Conservation (phyloP, 2,797 vertebrate genomes). For the Zalophus californianus region DNA sequence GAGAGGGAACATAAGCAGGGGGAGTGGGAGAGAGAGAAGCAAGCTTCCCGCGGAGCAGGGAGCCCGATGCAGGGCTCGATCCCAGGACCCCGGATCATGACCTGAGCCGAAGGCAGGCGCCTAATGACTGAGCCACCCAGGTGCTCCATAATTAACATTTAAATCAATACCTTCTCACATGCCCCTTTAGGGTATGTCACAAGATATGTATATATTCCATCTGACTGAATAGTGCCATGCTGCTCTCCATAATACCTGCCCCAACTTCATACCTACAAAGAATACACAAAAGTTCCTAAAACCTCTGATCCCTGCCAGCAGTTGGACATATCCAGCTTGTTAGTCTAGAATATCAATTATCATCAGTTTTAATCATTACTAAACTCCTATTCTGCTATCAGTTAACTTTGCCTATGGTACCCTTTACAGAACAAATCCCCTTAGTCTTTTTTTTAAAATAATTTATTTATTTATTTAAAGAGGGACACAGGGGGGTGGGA, state of each 20-base stretch:
- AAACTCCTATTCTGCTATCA: constrained; percentile 8
- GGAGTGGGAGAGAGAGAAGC: too few relatives aligned
- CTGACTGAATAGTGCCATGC: not conserved
- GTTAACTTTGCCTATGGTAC: not conserved
- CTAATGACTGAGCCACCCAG: too few relatives aligned
- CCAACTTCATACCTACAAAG: not conserved
- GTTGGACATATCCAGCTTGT: not conserved
- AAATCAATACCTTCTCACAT: not conserved
- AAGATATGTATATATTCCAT: not conserved
- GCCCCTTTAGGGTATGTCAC: not conserved
- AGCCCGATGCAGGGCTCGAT: too few relatives aligned
- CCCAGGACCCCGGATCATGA: too few relatives aligned
- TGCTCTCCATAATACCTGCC: not conserved
- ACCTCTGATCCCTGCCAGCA: not conserved
- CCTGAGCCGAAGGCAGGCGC: too few relatives aligned
- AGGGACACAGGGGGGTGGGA: not conserved
- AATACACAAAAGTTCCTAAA: not conserved
- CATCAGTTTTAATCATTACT: constrained; percentile 43
- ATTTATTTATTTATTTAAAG: not conserved
- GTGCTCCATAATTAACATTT: not conserved
- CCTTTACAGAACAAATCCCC: not conserved
- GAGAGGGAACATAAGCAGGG: too few relatives aligned
- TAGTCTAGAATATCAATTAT: not conserved
- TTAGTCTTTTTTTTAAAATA: not conserved
- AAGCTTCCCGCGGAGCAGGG: too few relatives aligned